A percentile compares a stretch with the other conserved stretches of the same genome.
phyloP scores from a whole-genome alignment of 1,140 invertebrate genomes.

The Drosophila varians region DNA sequence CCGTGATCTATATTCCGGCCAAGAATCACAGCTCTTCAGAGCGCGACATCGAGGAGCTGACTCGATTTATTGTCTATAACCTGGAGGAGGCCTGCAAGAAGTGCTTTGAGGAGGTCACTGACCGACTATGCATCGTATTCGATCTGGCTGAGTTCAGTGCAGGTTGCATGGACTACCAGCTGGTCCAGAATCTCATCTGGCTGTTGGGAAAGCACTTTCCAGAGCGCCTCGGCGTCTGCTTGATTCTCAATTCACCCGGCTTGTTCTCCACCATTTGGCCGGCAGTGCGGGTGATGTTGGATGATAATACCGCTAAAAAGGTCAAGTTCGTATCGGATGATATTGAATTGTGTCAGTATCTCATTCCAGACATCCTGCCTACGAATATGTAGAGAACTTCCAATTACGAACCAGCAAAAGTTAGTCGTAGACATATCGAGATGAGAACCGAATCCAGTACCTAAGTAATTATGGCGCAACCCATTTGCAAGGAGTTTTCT shows the following conservation, averaged over 20 bases:
- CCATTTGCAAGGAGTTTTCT: slow-evolving; percentile 24
- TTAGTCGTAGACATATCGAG: slow-evolving; percentile 67
- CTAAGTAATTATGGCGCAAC: slow-evolving; percentile 67
- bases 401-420: slow-evolving; percentile 1
- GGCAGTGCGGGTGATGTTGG: slow-evolving; percentile 89
- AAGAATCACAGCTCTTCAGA: slow-evolving; percentile 90
- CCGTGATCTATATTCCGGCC: slow-evolving; percentile 90
- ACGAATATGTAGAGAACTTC: slow-evolving; percentile 85
- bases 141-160: slow-evolving; percentile 89
- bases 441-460: slow-evolving; percentile 63
- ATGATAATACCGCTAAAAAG: slow-evolving; percentile 90
- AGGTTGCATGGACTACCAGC: slow-evolving; percentile 90
- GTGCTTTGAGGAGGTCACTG: slow-evolving; percentile 91
- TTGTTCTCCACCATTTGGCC: slow-evolving; percentile 90
- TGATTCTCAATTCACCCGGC: slow-evolving; percentile 88
- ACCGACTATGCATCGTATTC: slow-evolving; percentile 91
- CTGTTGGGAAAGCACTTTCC: slow-evolving; percentile 89
- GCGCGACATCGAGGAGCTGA: slow-evolving; percentile 89
- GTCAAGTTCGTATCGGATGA: slow-evolving; percentile 89
- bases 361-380: slow-evolving; percentile 90
- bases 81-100: slow-evolving; percentile 90
- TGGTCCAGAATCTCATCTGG: slow-evolving; percentile 91
- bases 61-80: slow-evolving; percentile 90
- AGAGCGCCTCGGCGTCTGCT: slow-evolving; percentile 89
- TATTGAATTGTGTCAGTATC: slow-evolving; percentile 88